Conservation (phyloP, 1,140 invertebrate species). For the Macrocentrus cingulum region DNA sequence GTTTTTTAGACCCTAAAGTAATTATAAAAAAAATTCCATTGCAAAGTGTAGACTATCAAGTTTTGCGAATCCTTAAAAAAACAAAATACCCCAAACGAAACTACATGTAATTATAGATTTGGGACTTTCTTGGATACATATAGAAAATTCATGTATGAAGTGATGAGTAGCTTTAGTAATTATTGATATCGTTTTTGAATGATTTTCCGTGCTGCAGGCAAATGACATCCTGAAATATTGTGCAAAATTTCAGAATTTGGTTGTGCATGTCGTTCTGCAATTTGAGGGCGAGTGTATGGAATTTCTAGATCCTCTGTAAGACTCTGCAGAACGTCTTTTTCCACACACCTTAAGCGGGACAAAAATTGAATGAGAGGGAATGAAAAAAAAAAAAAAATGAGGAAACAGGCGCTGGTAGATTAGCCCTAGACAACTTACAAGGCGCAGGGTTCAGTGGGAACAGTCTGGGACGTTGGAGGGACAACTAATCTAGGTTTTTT, state of each 20-base stretch:
- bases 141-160: too few relatives aligned
- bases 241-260: constrained; percentile 54
- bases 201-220: constrained; percentile 60
- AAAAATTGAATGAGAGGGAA: neutral
- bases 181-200: constrained; percentile 61
- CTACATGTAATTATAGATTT: too few relatives aligned
- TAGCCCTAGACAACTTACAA: constrained; percentile 44
- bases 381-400: neutral
- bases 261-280: constrained; percentile 46
- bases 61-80: too few relatives aligned
- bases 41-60: too few relatives aligned
- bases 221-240: constrained; percentile 60
- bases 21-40: too few relatives aligned
- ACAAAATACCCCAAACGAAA: too few relatives aligned
- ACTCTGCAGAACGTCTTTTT: constrained; percentile 59
- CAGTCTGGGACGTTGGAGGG: constrained; percentile 38
- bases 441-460: constrained; percentile 52
- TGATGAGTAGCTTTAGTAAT: too few relatives aligned
- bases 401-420: constrained; percentile 1
- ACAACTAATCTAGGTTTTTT: constrained; percentile 45
- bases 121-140: too few relatives aligned
- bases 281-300: constrained; percentile 47
- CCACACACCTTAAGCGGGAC: constrained; percentile 50
- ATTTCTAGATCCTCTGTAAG: constrained; percentile 55
- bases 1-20: too few relatives aligned